Conservation (phyloP, 2,113 vertebrate species). For the Trogon surrucura region DNA sequence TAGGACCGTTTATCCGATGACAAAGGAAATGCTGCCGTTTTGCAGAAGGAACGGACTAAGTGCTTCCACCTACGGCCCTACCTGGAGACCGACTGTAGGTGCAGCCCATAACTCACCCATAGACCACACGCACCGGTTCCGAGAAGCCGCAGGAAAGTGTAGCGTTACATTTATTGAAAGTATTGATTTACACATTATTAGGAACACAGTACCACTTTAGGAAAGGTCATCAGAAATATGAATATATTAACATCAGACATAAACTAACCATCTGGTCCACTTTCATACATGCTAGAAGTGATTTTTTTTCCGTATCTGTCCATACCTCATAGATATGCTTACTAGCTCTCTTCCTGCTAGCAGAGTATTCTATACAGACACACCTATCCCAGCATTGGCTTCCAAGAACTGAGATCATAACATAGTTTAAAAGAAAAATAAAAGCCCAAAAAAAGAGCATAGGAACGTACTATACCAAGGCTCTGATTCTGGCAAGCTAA, state of each 20-base stretch:
- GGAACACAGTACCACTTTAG: background rate
- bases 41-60: background rate
- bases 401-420: background rate
- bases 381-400: background rate
- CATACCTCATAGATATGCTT: background rate
- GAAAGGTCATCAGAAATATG: background rate
- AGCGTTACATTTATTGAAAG: background rate
- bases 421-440: rapidly evolving
- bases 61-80: rapidly evolving
- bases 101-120: rapidly evolving
- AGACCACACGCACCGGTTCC: background rate
- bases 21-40: background rate
- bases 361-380: background rate
- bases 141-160: background rate
- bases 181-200: background rate
- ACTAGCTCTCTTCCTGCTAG: background rate
- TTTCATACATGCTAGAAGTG: background rate
- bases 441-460: rapidly evolving
- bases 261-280: background rate
- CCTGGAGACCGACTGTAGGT: rapidly evolving
- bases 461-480: background rate
- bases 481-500: background rate
- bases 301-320: background rate
- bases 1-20: background rate
- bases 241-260: background rate